Conservation (phyloP, 2,888 invertebrate genomes). For the Kuschelorhynchus macadamiae region DNA sequence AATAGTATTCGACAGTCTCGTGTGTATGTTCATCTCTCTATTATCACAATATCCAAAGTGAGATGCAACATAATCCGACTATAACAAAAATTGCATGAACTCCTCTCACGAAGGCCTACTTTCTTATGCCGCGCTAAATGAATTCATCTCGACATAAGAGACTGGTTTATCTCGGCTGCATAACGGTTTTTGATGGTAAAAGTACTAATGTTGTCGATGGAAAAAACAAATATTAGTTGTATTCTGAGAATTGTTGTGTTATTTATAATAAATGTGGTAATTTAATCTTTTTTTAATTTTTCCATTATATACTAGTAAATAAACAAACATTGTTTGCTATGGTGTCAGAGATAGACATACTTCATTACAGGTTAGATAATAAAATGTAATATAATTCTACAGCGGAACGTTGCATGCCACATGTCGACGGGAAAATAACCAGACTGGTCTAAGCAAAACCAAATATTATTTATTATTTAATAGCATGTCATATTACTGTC, state of each 20-base stretch:
- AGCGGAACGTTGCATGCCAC: no score
- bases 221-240: conserved; percentile 28
- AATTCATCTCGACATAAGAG: conserved; percentile 33
- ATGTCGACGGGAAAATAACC: no score
- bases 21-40: conserved; percentile 4
- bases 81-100: not conserved
- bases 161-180: conserved; percentile 34
- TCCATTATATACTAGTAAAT: not conserved
- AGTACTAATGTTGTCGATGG: conserved; percentile 22
- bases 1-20: no score
- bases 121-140: conserved; percentile 31
- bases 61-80: conserved; percentile 9
- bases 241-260: not conserved
- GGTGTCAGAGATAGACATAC: not conserved
- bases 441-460: no score
- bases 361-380: not conserved
- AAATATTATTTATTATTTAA: no score
- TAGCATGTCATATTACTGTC: no score
- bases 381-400: no score
- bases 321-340: not conserved
- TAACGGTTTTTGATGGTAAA: conserved; percentile 41
- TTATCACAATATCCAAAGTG: conserved; percentile 1
- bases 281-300: not conserved
- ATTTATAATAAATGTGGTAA: no score
- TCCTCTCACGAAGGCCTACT: conserved; percentile 33